Evolutionary conservation across 2,797 vertebrate genomes (phyloP).

Genomic region (Hapalemur alaotrensis): DNA sequence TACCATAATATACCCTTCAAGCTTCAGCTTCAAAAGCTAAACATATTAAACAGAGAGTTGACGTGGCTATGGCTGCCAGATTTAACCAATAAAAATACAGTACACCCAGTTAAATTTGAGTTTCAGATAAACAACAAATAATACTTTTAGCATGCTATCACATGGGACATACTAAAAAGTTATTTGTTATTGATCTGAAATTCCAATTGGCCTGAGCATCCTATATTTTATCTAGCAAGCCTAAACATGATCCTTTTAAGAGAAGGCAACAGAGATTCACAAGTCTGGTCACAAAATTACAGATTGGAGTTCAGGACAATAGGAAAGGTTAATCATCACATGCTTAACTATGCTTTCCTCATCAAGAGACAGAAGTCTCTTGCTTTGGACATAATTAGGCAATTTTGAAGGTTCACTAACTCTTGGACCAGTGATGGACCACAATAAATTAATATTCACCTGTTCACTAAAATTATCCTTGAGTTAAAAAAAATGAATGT

Average conservation of each 20-base stretch:
- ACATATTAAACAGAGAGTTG: background rate
- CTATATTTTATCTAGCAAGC: background rate
- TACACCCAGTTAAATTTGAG: background rate
- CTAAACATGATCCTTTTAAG: background rate
- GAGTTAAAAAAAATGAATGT: background rate
- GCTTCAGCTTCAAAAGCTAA: background rate
- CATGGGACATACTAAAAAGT: background rate
- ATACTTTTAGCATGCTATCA: background rate
- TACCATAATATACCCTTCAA: background rate
- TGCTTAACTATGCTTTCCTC: background rate
- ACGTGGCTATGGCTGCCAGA: background rate
- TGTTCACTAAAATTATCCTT: background rate
- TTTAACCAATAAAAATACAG: constrained; percentile 10
- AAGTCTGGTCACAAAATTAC: background rate
- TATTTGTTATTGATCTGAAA: background rate
- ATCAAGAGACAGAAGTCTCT: background rate
- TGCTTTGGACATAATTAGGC: background rate
- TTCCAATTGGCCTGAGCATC: background rate
- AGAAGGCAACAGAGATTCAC: background rate
- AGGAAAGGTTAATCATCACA: background rate
- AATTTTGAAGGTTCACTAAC: background rate
- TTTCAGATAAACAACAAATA: constrained; percentile 6
- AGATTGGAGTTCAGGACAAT: constrained; percentile 15
- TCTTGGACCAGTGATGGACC: background rate
- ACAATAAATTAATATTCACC: background rate